phyloP scores from a whole-genome alignment of 2,797 vertebrate genomes.

The Cuniculus paca region DNA sequence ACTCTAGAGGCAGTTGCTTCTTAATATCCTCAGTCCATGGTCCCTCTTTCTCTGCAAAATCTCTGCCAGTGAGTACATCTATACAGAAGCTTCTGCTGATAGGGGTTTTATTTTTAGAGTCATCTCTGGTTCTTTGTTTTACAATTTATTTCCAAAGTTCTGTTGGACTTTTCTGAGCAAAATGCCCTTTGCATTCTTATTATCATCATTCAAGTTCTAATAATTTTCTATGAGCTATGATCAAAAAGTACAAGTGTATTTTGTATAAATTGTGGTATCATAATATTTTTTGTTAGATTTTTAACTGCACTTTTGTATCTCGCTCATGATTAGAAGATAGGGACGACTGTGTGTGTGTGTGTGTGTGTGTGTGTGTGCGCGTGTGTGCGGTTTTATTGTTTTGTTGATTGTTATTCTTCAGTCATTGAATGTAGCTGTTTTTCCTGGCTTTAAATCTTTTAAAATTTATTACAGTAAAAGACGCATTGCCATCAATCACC shows the following conservation, averaged over 20 bases:
- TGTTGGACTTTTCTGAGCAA: background rate
- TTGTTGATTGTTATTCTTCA: background rate
- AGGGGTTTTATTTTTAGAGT: conserved; percentile 15
- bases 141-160: conserved; percentile 6
- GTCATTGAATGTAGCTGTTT: background rate
- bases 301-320: background rate
- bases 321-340: background rate
- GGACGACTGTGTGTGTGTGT: background rate
- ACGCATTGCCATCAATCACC: background rate
- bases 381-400: background rate
- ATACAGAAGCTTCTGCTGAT: background rate
- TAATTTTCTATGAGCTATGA: background rate
- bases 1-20: background rate
- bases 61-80: background rate
- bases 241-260: background rate
- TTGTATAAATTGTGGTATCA: background rate
- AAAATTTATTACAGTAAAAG: background rate
- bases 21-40: background rate
- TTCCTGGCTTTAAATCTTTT: background rate
- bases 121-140: conserved; percentile 39
- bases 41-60: conserved; percentile 4
- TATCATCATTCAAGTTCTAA: conserved; percentile 30
- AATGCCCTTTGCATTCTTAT: background rate
- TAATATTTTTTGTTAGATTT: background rate
- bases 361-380: background rate